Evolutionary conservation across 2,888 invertebrate genomes (phyloP), one percentile per base, ranked within the genome.

Genomic region (Alsophila aescularia): DNA sequence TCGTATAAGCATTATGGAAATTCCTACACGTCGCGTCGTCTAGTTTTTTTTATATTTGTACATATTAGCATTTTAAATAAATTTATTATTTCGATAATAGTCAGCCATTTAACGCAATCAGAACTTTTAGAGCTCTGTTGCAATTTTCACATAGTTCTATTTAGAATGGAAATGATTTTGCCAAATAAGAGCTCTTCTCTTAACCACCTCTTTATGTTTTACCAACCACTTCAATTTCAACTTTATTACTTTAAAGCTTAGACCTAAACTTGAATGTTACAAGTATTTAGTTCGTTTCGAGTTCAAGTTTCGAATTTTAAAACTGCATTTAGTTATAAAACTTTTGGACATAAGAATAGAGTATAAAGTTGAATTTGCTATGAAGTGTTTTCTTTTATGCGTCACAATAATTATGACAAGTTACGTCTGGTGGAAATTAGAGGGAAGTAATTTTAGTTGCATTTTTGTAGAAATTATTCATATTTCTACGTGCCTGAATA

Each of bases 381-480:
- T 31, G 57, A 61, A 62, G 55, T 60, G 60, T 68, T 69, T 70
- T 65, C 70, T 67, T 69, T 66, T 64, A 60, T 62, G 60, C 60
- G 69, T 69, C 64, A 69, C 61, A 69, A 70, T 70, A 70, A 70
- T 70, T 69, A 67, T 69, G 69, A 68, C 69, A 69, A 66, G 69
- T 62, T 63, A 65, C 60, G 58, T 64, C 66, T 60, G 62, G 54
- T 61, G 62, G 39, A 58, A 60, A 6, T 24, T 1, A 6, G 24
- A 24, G 24, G 24, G 24, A 6, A 24, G 24, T 24, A 1, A 24
- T 5, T 24, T 24, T 24, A 2, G 3, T 24, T 7, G 8, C 1
- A 8, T 6, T 2, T 24, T n/a, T n/a, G n/a, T n/a, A n/a, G n/a
- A n/a, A n/a, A n/a, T n/a, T n/a, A n/a, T n/a, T n/a, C n/a, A n/a